Evolutionary conservation across 2,888 invertebrate genomes (phyloP), one percentile per base, ranked within the genome.

Genomic region (Xestia rhomboidea): DNA sequence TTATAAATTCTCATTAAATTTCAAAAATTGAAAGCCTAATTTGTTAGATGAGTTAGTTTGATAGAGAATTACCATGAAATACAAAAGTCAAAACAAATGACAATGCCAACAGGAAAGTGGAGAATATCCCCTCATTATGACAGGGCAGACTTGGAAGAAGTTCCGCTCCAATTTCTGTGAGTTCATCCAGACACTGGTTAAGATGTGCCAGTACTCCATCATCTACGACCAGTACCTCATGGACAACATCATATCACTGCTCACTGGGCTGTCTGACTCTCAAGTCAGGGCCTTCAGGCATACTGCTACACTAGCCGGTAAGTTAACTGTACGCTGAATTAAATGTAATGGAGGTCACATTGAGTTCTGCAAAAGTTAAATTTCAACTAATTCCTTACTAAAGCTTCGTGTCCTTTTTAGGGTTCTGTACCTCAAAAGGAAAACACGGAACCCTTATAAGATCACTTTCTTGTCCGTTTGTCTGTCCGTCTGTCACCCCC

Each of bases 181-280:
- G 94, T 99, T 99, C 95, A 99, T 99, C 13, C 99, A 99, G 95
- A 98, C 99, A 0, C 96, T 99, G 78, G 99, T 99, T 67, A 98
- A 99, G 86, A 99, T 99, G 96, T 99, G 99, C 93, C 99, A 99
- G 94, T 99, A 99, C 96, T 99, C 99, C 72, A 99, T 99, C 86
- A 99, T 99, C 92, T 99, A 99, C 90, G 99, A 99, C 96, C 99
- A 99, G 94, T 99, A 99, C 95, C 97, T 99, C 85, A 99, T 99
- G 99, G 99, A 99, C 95, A 99, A 99, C 93, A 98, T 99, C 18
- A 99, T 99, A 90, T 99, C 99, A 0, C 96, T 99, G 77, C 97
- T 99, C 70, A 99, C 99, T 24, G 99, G 99, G 0, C 97, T 99
- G 69, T 99, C 99, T 0, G 99, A 99, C 97, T 99, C 99, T 0